Evolutionary conservation across 2,113 vertebrate genomes (phyloP).

Genomic region (Calyptomena viridis): DNA sequence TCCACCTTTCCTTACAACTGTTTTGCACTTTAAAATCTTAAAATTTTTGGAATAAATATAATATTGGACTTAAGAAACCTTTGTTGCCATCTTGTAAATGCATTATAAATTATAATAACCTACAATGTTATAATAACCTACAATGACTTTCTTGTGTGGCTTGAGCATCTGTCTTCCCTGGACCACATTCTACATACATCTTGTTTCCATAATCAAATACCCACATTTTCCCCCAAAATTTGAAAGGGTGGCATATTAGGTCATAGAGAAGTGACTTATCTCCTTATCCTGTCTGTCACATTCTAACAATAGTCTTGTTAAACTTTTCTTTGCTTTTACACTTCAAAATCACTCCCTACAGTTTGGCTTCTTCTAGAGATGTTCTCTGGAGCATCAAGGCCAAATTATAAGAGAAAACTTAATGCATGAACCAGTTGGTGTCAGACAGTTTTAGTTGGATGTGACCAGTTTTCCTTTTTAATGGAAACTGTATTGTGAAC

Average conservation of each 20-base stretch:
- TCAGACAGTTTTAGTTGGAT: neutral
- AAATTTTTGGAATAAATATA: neutral
- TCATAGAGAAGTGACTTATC: neutral
- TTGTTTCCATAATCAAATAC: neutral
- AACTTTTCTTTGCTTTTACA: neutral
- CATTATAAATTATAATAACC: neutral
- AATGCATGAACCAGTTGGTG: neutral
- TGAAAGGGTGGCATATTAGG: neutral
- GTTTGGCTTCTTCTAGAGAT: neutral
- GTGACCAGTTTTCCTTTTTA: neutral
- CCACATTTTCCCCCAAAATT: neutral
- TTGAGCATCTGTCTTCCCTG: neutral
- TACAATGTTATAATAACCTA: too few species aligned
- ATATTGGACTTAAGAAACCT: neutral
- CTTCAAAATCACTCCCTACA: neutral
- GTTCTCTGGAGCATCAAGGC: neutral
- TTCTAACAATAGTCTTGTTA: neutral
- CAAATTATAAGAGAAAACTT: neutral
- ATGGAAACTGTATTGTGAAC: neutral
- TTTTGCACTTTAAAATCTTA: neutral
- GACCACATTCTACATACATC: neutral
- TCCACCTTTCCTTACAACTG: neutral
- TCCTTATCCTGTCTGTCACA: neutral
- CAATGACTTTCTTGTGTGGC: fast-evolving
- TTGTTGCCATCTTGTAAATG: neutral